Percentiles rank a stretch among this genome's conserved stretches.
These are phyloP conservation scores for Aleiodes sp. DNA, from an alignment of 1,140 invertebrate genomes.

Conservation along the genomic window DNA sequence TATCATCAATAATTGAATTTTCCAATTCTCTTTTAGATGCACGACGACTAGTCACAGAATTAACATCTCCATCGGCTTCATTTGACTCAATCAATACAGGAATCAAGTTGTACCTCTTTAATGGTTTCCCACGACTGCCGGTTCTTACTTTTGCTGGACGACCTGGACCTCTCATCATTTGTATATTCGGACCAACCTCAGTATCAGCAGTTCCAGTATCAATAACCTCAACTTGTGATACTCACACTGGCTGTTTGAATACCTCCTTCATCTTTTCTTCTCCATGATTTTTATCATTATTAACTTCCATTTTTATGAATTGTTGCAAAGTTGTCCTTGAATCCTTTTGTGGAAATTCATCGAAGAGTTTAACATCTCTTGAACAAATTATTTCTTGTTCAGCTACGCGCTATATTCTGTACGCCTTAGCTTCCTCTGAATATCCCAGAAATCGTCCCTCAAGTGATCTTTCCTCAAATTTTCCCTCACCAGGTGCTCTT, in stretches of 20 bases:
- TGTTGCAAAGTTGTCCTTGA: not conserved
- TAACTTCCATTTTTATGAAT: not conserved
- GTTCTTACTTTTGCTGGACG: not conserved
- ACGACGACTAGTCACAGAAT: not conserved
- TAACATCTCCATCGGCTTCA: not conserved
- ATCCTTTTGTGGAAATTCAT: conserved; percentile 16
- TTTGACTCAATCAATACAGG: not conserved
- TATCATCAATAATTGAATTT: not conserved
- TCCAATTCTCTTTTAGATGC: not conserved
- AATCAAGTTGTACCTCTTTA: not conserved
- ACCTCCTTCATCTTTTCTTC: not conserved
- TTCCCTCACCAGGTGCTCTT: conserved; percentile 43
- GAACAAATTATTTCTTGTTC: conserved; percentile 24
- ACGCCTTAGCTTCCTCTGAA: conserved; percentile 49
- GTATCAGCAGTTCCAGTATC: too few relatives aligned
- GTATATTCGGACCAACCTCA: not conserved
- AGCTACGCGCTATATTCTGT: conserved; percentile 42
- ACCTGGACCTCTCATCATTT: not conserved
- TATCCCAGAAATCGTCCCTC: conserved; percentile 59
- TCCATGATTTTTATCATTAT: not conserved
- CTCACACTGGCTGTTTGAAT: too few relatives aligned
- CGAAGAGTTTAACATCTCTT: conserved; percentile 33
- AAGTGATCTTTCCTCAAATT: conserved; percentile 51
- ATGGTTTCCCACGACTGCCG: not conserved
- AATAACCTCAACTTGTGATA: not conserved